Conservation (phyloP, 2,797 vertebrate genomes). For the Eulemur mongoz region DNA sequence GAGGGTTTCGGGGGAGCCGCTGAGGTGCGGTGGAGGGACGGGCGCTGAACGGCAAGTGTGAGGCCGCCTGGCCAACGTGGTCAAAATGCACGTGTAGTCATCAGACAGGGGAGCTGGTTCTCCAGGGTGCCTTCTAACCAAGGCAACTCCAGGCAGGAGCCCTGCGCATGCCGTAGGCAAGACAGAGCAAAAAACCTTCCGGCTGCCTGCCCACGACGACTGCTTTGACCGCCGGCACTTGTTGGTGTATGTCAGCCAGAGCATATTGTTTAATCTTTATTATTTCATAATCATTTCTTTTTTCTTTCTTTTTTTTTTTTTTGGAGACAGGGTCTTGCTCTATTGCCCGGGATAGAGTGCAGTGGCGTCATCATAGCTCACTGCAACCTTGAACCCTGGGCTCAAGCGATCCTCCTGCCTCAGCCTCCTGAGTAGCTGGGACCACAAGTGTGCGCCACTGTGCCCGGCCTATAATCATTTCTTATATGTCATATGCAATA, state of each 20-base stretch:
- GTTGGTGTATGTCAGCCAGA: rapidly evolving
- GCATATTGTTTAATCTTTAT: background rate
- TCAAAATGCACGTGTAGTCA: rapidly evolving
- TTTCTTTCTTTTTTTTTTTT: too few species aligned
- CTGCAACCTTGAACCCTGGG: too few species aligned
- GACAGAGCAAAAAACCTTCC: rapidly evolving
- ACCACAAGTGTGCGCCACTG: background rate
- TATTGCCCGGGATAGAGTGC: background rate
- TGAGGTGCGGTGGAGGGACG: too few species aligned
- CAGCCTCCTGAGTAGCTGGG: background rate
- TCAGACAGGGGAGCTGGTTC: too few species aligned
- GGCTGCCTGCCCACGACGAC: rapidly evolving
- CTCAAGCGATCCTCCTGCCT: background rate
- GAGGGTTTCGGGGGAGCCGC: too few species aligned
- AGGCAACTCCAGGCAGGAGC: background rate
- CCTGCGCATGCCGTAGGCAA: rapidly evolving
- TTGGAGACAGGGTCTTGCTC: background rate
- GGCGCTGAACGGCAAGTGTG: too few species aligned
- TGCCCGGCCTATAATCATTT: background rate
- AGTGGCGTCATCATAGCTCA: too few species aligned
- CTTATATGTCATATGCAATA: rapidly evolving
- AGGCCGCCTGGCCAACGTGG: too few species aligned
- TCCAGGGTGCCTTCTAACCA: background rate
- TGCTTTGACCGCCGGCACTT: rapidly evolving
- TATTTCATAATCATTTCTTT: rapidly evolving